Conservation (phyloP, 2,888 invertebrate species). For the Nymphalis polychloros region DNA sequence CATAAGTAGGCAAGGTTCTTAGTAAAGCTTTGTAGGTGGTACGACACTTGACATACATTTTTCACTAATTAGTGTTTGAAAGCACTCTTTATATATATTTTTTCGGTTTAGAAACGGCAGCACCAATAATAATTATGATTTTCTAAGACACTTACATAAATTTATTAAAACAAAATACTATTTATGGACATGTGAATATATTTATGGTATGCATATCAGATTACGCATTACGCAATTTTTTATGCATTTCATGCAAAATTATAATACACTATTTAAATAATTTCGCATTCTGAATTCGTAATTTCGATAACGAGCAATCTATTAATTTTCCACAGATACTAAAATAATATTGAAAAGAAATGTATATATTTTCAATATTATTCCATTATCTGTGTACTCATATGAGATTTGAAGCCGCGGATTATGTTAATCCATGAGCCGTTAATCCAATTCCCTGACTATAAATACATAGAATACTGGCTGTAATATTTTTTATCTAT, state of each 20-base stretch:
- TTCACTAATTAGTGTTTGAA: conserved; percentile 3
- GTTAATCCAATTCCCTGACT: neutral
- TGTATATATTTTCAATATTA: neutral
- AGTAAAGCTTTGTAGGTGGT: neutral
- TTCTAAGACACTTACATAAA: no score
- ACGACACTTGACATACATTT: neutral
- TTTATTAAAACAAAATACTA: no score
- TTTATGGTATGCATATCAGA: no score
- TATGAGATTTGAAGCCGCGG: neutral
- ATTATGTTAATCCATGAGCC: neutral
- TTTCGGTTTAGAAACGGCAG: neutral
- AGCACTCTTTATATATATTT: neutral
- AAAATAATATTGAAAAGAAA: neutral
- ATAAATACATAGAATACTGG: neutral
- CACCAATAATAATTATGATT: no score
- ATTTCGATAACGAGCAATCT: no score
- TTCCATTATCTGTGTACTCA: neutral
- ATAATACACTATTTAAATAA: no score
- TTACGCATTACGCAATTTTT: no score
- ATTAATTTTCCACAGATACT: no score
- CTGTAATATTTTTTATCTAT: no score
- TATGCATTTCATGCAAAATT: no score
- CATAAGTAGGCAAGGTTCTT: neutral
- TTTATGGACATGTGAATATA: no score
- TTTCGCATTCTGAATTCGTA: no score